Base-by-base conservation (phyloP, 2,797 vertebrate genomes). In the Selene dorsalis region DNA sequence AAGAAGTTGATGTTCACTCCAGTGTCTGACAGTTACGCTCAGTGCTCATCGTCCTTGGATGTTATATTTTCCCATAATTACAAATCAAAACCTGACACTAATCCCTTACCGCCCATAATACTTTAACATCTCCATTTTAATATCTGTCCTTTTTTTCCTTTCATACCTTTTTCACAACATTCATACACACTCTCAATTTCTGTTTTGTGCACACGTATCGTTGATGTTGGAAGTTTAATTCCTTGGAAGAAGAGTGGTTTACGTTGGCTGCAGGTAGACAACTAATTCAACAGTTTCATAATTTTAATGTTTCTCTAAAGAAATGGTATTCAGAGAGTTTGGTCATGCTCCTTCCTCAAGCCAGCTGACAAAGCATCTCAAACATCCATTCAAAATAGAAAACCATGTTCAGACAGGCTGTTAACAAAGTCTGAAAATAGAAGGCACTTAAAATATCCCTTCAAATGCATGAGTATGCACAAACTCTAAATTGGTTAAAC, bases 361-460 rank as follows among this genome's bases (percentile, higher is more conserved):
- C 10, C 22, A n/a, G 22, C 7, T 55, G n/a, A 62, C 45, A 56
- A 86, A 67, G 59, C 20, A 74, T 74, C 60, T 66, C 22, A 62
- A 74, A 72, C n/a, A 83, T 68, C 18, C 41, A 64, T 84, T 82
- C 45, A 80, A 80, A 85, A 82, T 22, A 81, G 45, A 74, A 59
- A 67, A 72, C 62, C 32, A 53, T 20, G 73, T 81, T 72, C 56
- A 70, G 58, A 56, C 53, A 22, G 69, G 17, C 52, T 70, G 26
- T 73, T 65, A 69, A 75, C 79, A 84, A 57, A 77, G 69, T 74
- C 84, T 80, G 52, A 80, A 89, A 91, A 90, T 86, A 89, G 80
- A 83, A 64, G 6, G 6, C 1, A 20, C 78, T 75, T 80, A 73
- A 86, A 89, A 91, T 86, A 68, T 39, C 24, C 43, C 32, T 62